These are phyloP conservation scores for Xiphophorus hellerii DNA, from an alignment of 2,113 vertebrate genomes.

Conservation along the genomic window DNA sequence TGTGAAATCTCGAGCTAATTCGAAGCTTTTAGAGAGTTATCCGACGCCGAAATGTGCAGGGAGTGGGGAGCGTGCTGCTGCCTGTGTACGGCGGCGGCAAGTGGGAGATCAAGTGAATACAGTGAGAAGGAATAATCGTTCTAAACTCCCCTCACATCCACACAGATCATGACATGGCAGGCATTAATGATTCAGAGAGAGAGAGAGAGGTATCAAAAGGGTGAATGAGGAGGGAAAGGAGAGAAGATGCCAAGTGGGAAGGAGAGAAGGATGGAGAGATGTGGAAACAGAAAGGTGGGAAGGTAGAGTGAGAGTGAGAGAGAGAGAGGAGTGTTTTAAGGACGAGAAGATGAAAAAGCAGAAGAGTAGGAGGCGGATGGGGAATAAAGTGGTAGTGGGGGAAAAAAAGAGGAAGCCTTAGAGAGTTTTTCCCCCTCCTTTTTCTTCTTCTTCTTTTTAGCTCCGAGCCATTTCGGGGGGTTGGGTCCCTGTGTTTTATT, in stretches of 20 bases:
- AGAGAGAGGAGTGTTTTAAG: constrained; percentile 26
- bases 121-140: constrained; percentile 66
- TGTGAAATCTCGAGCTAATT: constrained; percentile 54
- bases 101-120: constrained; percentile 71
- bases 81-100: constrained; percentile 54
- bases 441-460: constrained; percentile 6
- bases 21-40: constrained; percentile 54
- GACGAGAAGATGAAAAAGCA: constrained; percentile 44
- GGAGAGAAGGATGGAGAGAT: constrained; percentile 37
- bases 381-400: constrained; percentile 53
- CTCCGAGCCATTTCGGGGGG: constrained; percentile 47
- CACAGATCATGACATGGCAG: constrained; percentile 74
- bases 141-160: constrained; percentile 71
- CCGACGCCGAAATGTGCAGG: constrained; percentile 58
- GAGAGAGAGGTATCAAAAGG: constrained; percentile 48
- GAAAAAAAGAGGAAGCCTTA: constrained; percentile 32
- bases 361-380: constrained; percentile 39
- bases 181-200: constrained; percentile 71
- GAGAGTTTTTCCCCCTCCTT: background rate
- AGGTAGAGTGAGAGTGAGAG: constrained; percentile 10
- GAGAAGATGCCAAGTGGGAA: constrained; percentile 60
- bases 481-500: constrained; percentile 53
- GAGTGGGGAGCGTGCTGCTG: constrained; percentile 50
- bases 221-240: constrained; percentile 35
- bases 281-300: constrained; percentile 6